Evolutionary conservation across 2,113 vertebrate species (phyloP), one percentile per base, ranked within the genome.

Genomic region (Forbesichthys agassizii): DNA sequence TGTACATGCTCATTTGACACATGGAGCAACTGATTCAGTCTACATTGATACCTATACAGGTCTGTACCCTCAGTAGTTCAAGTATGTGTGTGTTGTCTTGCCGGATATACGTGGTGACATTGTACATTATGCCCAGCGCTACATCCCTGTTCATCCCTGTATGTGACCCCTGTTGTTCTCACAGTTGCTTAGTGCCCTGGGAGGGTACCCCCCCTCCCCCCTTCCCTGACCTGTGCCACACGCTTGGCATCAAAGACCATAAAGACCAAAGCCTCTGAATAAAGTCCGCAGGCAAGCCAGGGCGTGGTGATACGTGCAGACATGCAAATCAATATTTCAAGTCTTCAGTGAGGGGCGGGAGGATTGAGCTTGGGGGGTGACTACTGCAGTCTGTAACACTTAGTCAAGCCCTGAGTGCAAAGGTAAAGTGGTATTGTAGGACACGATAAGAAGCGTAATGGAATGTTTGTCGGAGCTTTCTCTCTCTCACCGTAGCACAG

Each of bases 321-420:
- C 88, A 88, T 84, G 81, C 84, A 88, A 91, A 92, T 92, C 91
- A 91, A 92, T 91, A 91, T 91, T 91, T 91, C 80, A 91, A 86
- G 87, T 90, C 86, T 79, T 88, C 88, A 88, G 69, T 69, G 66
- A 33, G 75, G 79, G 70, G 66, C 58, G 65, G 62, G 52, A 6
- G 67, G 71, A 60, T 69, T 42, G 36, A 42, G 7, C 73, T 49
- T 36, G 48, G 11, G 13, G 12, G 18, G 12, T 3, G 52, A 12
- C 11, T 49, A 27, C 71, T 80, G 61, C 74, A 48, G 60, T 55
- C 75, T 42, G 10, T 65, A 66, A 61, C 67, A 80, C 52, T 27
- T 63, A 79, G 56, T 74, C 20, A 61, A 64, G 57, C 62, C 47
- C 36, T 13, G 48, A 36, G 63, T 58, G 67, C 10, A n/a, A 56